These are phyloP conservation scores for Eupeodes latifasciatus DNA, from an alignment of 2,888 invertebrate species.

Conservation along the genomic window DNA sequence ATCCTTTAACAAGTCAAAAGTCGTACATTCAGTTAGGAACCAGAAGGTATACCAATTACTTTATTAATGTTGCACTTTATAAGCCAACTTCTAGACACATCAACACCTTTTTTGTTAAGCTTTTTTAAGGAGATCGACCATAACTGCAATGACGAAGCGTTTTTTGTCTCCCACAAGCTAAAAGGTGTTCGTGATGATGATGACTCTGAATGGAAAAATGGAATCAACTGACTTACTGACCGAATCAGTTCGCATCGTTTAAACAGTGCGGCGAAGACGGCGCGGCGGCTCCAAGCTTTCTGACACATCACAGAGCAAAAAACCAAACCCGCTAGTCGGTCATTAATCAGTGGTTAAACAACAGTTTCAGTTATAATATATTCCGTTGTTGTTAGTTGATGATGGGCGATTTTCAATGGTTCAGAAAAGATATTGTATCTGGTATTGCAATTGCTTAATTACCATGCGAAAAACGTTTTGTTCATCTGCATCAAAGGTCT, in stretches of 20 bases:
- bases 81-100: constrained; percentile 31
- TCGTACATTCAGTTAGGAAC: constrained; percentile 23
- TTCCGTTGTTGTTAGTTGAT: constrained; percentile 37
- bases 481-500: neutral
- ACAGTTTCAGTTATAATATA: constrained; percentile 66
- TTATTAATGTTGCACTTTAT: constrained; percentile 34
- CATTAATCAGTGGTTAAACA: constrained; percentile 55
- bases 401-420: constrained; percentile 63
- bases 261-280: neutral
- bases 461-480: constrained; percentile 52
- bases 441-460: constrained; percentile 47
- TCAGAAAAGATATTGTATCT: neutral
- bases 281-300: neutral
- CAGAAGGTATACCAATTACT: constrained; percentile 37
- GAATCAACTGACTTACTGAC: constrained; percentile 73
- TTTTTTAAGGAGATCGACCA: constrained; percentile 7
- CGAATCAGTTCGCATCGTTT: constrained; percentile 72
- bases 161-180: constrained; percentile 56
- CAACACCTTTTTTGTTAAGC: constrained; percentile 9
- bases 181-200: constrained; percentile 27
- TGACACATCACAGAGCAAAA: neutral
- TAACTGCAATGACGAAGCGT: constrained; percentile 55
- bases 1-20: constrained; percentile 66
- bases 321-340: constrained; percentile 58
- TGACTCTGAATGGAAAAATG: constrained; percentile 49